These are phyloP conservation scores for Aplocera efformata DNA, from an alignment of 2,888 invertebrate genomes.

Conservation along the genomic window DNA sequence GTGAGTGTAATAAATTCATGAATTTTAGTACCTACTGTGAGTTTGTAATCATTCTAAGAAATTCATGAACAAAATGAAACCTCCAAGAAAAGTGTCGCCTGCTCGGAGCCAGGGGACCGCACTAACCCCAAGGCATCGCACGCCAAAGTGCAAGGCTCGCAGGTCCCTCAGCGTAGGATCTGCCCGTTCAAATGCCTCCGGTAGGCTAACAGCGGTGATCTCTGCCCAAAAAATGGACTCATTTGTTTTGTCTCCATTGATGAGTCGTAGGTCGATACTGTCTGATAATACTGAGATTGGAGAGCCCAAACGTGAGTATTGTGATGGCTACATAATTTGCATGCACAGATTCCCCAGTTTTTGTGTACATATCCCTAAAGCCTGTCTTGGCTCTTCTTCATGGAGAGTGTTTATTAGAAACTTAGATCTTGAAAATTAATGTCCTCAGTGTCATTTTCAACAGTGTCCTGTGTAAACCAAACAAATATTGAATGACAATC, in stretches of 20 bases:
- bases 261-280: constrained; percentile 48
- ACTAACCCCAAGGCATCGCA: constrained; percentile 41
- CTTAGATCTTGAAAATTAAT: too few relatives aligned
- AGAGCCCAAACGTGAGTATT: constrained; percentile 58
- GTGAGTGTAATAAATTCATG: too few relatives aligned
- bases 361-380: too few relatives aligned
- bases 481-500: too few relatives aligned
- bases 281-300: constrained; percentile 62
- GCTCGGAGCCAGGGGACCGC: constrained; percentile 48
- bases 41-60: too few relatives aligned
- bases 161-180: constrained; percentile 54
- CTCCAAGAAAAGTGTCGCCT: constrained; percentile 51
- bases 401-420: too few relatives aligned
- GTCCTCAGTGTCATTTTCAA: too few relatives aligned
- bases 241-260: constrained; percentile 51
- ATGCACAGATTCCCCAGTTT: not conserved
- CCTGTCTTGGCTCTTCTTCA: too few relatives aligned
- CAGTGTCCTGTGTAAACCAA: too few relatives aligned
- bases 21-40: too few relatives aligned
- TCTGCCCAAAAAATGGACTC: constrained; percentile 42
- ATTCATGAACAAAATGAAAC: constrained; percentile 37
- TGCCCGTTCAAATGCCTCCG: constrained; percentile 42
- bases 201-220: constrained; percentile 47
- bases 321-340: not conserved
- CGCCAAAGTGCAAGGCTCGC: constrained; percentile 19